phyloP scores from a whole-genome alignment of 2,113 vertebrate species.

The Sander vitreus region DNA sequence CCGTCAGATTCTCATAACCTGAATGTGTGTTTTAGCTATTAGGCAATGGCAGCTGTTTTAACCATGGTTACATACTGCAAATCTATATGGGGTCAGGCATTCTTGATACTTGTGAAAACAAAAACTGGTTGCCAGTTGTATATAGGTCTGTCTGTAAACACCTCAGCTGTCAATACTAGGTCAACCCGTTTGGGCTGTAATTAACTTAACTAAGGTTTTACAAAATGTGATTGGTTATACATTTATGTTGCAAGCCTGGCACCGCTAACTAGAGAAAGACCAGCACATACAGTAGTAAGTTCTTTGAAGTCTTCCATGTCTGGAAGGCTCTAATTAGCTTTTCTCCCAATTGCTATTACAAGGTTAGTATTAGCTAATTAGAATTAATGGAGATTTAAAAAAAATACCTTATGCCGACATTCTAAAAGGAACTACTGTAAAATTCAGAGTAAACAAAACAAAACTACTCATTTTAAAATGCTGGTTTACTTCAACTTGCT shows the following conservation, averaged over 20 bases:
- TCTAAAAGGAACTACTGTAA: background rate
- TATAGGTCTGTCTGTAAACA: background rate
- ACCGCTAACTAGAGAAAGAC: background rate
- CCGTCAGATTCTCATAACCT: background rate
- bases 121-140: background rate
- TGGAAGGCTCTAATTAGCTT: background rate
- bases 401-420: background rate
- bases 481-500: background rate
- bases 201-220: background rate
- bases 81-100: background rate
- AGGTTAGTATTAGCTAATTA: background rate
- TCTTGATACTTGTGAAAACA: background rate
- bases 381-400: background rate
- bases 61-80: background rate
- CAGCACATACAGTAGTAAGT: background rate
- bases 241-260: background rate
- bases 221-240: background rate
- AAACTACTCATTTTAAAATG: background rate
- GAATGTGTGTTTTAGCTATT: background rate
- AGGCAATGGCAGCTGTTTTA: background rate
- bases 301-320: background rate
- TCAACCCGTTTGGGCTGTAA: background rate
- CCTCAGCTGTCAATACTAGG: background rate
- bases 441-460: background rate
- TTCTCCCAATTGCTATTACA: background rate